These are phyloP conservation scores for Cheilosia pagana DNA, from an alignment of 2,888 invertebrate genomes.

Conservation along the genomic window DNA sequence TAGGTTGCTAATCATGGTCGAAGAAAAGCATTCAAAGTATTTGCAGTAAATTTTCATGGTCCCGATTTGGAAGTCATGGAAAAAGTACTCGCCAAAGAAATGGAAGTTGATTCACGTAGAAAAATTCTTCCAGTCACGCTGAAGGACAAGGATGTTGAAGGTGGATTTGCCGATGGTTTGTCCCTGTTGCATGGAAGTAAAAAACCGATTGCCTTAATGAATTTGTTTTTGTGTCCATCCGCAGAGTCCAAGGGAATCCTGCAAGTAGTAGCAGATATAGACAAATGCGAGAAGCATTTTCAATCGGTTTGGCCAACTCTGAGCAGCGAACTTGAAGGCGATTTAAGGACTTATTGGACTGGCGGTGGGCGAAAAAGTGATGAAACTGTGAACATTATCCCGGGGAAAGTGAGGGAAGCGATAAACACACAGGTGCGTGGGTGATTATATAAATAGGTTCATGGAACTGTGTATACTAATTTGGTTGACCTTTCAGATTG, in stretches of 20 bases:
- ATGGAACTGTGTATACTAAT: background rate
- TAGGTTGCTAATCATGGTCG: slow-evolving; percentile 5
- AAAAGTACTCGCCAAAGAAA: slow-evolving; percentile 16
- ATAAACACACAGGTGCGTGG: slow-evolving; percentile 4
- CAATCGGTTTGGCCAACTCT: slow-evolving; percentile 9
- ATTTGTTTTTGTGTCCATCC: slow-evolving; percentile 30
- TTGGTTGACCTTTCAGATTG: background rate
- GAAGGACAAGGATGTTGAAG: background rate
- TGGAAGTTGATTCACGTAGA: slow-evolving; percentile 13
- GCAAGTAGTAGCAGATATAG: slow-evolving; percentile 21
- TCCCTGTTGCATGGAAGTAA: slow-evolving; percentile 10
- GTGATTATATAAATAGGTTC: background rate
- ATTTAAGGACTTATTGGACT: slow-evolving; percentile 34
- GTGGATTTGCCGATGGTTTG: slow-evolving; percentile 24
- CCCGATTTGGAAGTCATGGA: slow-evolving; percentile 21
- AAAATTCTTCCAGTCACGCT: slow-evolving; percentile 36
- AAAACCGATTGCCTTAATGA: slow-evolving; percentile 60
- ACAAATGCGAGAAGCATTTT: slow-evolving; percentile 31
- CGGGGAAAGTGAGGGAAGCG: slow-evolving; percentile 9
- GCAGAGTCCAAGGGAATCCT: slow-evolving; percentile 6
- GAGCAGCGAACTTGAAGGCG: slow-evolving; percentile 10
- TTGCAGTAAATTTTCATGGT: slow-evolving; percentile 54
- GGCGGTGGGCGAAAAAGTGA: background rate
- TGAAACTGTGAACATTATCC: slow-evolving; percentile 10
- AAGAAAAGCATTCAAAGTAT: slow-evolving; percentile 33